phyloP scores from a whole-genome alignment of 2,113 vertebrate species.

The Vombatus ursinus region DNA sequence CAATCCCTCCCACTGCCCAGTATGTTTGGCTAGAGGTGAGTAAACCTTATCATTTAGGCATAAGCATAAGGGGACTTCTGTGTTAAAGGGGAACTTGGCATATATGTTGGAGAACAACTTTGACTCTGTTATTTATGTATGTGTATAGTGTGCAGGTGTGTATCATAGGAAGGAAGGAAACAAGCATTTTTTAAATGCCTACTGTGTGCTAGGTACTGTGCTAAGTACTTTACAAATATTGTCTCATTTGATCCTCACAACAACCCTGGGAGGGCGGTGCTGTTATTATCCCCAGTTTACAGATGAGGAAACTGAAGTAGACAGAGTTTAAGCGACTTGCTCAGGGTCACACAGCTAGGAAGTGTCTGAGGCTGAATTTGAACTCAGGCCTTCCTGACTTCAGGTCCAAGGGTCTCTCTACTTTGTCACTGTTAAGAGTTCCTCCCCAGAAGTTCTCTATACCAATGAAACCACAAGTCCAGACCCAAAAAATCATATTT shows the following conservation, averaged over 20 bases:
- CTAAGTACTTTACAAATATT: neutral
- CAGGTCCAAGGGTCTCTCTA: neutral
- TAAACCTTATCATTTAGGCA: conserved; percentile 43
- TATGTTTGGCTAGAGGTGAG: conserved; percentile 97
- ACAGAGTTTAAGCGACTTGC: neutral
- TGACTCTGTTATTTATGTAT: neutral
- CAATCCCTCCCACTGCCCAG: conserved; percentile 92
- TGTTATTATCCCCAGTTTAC: neutral
- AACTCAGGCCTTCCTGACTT: neutral
- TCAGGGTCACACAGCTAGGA: neutral
- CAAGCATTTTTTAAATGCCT: neutral
- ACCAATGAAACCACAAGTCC: neutral
- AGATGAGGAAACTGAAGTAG: neutral
- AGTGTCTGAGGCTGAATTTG: neutral
- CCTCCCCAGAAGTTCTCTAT: neutral
- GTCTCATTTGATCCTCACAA: neutral
- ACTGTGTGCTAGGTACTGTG: too few relatives aligned
- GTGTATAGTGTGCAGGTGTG: too few relatives aligned
- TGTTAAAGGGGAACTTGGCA: neutral
- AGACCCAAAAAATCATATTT: neutral
- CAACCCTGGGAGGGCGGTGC: neutral
- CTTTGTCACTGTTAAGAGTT: neutral
- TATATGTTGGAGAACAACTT: neutral
- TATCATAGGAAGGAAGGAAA: neutral
- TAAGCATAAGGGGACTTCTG: neutral